Evolutionary conservation across 37 sponge, comb jelly and placozoan species (phyloP), one percentile per base, ranked within the genome.

Genomic region (Agelas oroides): DNA sequence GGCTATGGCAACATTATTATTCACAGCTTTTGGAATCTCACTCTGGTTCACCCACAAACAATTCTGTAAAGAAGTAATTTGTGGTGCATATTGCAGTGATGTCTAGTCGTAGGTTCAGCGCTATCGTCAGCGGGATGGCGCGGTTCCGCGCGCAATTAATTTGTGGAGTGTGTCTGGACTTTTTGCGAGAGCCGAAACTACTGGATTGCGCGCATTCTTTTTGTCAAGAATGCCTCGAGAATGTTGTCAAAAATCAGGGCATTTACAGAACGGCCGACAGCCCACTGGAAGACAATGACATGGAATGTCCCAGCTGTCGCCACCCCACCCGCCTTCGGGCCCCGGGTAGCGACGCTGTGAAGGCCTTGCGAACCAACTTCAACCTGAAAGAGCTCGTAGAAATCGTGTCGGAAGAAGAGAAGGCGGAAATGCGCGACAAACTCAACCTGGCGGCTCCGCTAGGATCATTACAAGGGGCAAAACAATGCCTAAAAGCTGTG

Each of bases 231-330:
- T 79, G 80, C 46, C 34, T 79, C 54, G 18, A 14, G 1, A n/a
- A 67, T 30, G 53, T 67, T 14, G 24, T 52, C 12, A 20, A n/a
- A 23, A 34, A 21, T 6, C 19, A 64, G 25, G 41, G 39, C 34
- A 65, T 25, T 33, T 14, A 30, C 33, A 18, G 28, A 28, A 28
- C 17, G 2, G 69, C 35, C 20, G 69, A 32, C 20, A 30, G 30
- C 17, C 36, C 53, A 25, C 62, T 61, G 25, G 24, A 33, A 30
- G 16, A 15, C 0, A 13, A 28, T 14, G 80, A 66, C 53, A 40
- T 79, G 33, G 69, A 66, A 54, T 79, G 80, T 33, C 80, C 80
- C 53, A 66, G 56, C 66, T 79, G 80, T 79, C 80, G 80, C 16
- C 80, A 79, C 11, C 54, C 66, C 35, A 79, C 80, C 16, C 23